These are phyloP conservation scores for Acrocephalus scirpaceus DNA, from an alignment of 2,797 vertebrate genomes.

Conservation along the genomic window DNA sequence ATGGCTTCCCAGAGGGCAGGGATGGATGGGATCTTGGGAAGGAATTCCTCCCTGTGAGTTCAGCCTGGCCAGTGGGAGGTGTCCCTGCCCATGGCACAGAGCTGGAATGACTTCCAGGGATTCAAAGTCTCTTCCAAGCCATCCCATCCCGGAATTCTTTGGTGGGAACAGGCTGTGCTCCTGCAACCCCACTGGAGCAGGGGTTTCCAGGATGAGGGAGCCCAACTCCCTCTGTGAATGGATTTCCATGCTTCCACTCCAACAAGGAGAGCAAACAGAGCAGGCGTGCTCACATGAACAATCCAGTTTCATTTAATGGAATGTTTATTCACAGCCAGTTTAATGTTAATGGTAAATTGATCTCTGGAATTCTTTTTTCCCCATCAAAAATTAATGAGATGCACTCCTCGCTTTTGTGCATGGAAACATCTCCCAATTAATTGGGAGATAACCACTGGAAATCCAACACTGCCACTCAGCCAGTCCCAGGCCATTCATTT, in stretches of 20 bases:
- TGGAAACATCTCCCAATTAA: background rate
- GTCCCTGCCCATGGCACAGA: background rate
- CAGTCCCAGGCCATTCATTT: background rate
- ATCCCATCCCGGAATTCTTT: fast-evolving
- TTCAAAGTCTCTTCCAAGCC: background rate
- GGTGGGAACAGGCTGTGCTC: fast-evolving
- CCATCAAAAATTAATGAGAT: conserved; percentile 26
- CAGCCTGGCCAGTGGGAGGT: background rate
- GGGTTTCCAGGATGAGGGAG: background rate
- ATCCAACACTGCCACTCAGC: conserved; percentile 14
- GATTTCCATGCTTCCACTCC: background rate
- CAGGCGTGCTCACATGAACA: background rate
- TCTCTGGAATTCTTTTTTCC: background rate
- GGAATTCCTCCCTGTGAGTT: background rate
- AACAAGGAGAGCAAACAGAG: background rate
- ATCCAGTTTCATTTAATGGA: conserved; percentile 13
- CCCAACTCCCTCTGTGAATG: background rate
- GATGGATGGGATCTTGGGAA: fast-evolving
- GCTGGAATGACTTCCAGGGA: background rate
- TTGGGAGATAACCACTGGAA: conserved; percentile 16
- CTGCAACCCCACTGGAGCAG: background rate
- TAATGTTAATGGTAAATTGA: conserved; percentile 48
- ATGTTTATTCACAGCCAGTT: conserved; percentile 38
- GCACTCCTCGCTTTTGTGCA: background rate
- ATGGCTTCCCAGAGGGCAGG: background rate